These are phyloP conservation scores for Cheilosia vernalis DNA, from an alignment of 2,888 invertebrate species.

Conservation along the genomic window DNA sequence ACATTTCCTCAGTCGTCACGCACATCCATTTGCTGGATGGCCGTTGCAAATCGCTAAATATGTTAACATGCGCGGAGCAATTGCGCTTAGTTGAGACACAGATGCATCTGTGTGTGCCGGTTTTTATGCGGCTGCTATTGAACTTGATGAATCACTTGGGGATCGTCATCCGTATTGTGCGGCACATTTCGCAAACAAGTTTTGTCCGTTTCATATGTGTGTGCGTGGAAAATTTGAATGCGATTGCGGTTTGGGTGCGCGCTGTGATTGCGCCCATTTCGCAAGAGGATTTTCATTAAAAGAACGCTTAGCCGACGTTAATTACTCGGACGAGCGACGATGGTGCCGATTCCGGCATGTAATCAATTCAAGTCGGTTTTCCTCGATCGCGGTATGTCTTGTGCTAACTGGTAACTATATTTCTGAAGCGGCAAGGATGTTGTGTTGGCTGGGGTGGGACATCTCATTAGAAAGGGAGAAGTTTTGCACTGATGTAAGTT, in stretches of 20 bases:
- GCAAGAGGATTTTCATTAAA: constrained; percentile 61
- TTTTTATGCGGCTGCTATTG: constrained; percentile 62
- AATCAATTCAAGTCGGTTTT: constrained; percentile 37
- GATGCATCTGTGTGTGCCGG: constrained; percentile 31
- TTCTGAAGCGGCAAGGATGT: not conserved
- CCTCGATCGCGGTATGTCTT: not conserved
- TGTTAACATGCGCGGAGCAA: constrained; percentile 73
- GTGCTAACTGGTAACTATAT: constrained; percentile 2
- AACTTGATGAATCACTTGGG: constrained; percentile 72
- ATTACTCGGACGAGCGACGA: constrained; percentile 20
- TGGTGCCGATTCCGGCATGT: constrained; percentile 41
- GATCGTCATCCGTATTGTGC: constrained; percentile 21
- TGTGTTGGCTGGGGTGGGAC: too few relatives aligned
- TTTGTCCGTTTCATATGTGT: not conserved
- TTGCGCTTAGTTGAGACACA: constrained; percentile 61
- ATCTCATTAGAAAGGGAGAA: too few relatives aligned
- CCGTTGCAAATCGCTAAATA: constrained; percentile 75
- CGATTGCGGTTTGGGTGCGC: constrained; percentile 1
- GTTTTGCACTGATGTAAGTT: too few relatives aligned
- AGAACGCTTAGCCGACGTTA: constrained; percentile 39
- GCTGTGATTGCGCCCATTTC: constrained; percentile 50
- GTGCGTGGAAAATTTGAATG: constrained; percentile 53
- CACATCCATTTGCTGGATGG: constrained; percentile 69
- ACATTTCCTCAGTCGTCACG: constrained; percentile 73
- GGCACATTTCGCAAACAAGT: constrained; percentile 43